A percentile compares a stretch with the other conserved stretches of the same genome.
These are phyloP conservation scores for Caenorhabditis plicata DNA, from an alignment of 2,888 invertebrate genomes.

Conservation along the genomic window DNA sequence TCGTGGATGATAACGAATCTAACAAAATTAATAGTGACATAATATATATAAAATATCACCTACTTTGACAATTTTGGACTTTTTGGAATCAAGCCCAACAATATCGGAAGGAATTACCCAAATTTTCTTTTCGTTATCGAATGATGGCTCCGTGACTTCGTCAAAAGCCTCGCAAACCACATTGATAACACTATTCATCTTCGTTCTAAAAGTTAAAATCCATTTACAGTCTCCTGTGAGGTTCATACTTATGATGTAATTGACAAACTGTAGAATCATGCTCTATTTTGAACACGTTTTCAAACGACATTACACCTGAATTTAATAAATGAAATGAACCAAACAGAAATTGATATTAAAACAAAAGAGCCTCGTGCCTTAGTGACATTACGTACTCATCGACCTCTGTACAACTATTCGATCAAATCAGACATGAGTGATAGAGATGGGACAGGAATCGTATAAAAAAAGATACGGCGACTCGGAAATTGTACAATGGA, in stretches of 20 bases:
- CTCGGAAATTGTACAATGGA: conserved; percentile 12
- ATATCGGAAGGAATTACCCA: conserved; percentile 32
- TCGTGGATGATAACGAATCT: conserved; percentile 25
- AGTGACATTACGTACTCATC: too few relatives aligned
- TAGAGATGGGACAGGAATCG: too few relatives aligned
- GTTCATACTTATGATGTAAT: conserved; percentile 17
- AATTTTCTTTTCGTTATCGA: conserved; percentile 14
- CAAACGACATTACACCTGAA: too few relatives aligned
- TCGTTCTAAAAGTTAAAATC: conserved; percentile 8
- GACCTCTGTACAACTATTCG: too few relatives aligned
- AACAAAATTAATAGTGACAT: not conserved
- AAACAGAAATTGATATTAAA: too few relatives aligned
- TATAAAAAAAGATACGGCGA: too few relatives aligned
- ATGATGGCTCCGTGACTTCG: conserved; percentile 7
- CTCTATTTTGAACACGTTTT: conserved; percentile 25
- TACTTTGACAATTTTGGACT: conserved; percentile 24
- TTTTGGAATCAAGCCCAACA: conserved; percentile 23
- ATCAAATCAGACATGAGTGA: too few relatives aligned
- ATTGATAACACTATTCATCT: conserved; percentile 27
- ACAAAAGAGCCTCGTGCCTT: too few relatives aligned
- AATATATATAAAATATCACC: not conserved
- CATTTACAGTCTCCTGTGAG: too few relatives aligned
- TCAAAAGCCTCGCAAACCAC: conserved; percentile 30
- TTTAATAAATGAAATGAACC: too few relatives aligned
- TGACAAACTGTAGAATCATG: conserved; percentile 27